Base-by-base conservation (phyloP, 2,797 vertebrate species). In the Oreochromis grahami region DNA sequence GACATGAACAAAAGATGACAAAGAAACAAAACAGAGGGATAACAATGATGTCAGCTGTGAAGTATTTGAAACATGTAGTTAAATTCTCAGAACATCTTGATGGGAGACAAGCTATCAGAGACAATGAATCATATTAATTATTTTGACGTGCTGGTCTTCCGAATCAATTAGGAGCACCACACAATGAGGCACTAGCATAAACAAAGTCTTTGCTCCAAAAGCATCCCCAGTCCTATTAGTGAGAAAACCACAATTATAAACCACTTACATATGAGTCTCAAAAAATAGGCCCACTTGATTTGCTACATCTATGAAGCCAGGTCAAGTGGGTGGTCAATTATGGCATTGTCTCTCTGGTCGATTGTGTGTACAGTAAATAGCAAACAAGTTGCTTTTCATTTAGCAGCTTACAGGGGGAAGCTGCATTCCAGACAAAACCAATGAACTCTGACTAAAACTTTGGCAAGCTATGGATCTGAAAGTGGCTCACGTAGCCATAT, bases 101-200 rank as follows among this genome's bases (percentile, higher is more conserved):
- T 84, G 77, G 78, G 83, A 90, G 83, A 89, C 86, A 79, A 80
- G 86, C 56, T 86, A 89, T 93, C 84, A 84, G 84, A 92, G 72
- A 92, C 91, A 93, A 92, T 91, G 82, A 92, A 92, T 94, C 84
- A 88, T 88, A 93, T 92, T 91, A 85, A 95, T 93, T 92, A 93
- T 94, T 94, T 92, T 92, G 86, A 93, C 38, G 63, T 74, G 81
- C 83, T 94, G 93, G 92, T 94, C 92, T 90, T 91, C 93, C 78
- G 9, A 92, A 95, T 95, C 85, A 95, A 95, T 95, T 94, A 94
- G 90, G 89, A 92, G 82, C 80, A 79, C 80, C 86, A 87, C 84
- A 94, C 87, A 94, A 94, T 86, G 87, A 91, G 74, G 83, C 87
- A 88, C 80, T 52, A 79, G 82, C 78, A 84, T 90, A 90, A 95